Base-by-base conservation (phyloP, 2,888 invertebrate genomes). In the Tipula vernalis region DNA sequence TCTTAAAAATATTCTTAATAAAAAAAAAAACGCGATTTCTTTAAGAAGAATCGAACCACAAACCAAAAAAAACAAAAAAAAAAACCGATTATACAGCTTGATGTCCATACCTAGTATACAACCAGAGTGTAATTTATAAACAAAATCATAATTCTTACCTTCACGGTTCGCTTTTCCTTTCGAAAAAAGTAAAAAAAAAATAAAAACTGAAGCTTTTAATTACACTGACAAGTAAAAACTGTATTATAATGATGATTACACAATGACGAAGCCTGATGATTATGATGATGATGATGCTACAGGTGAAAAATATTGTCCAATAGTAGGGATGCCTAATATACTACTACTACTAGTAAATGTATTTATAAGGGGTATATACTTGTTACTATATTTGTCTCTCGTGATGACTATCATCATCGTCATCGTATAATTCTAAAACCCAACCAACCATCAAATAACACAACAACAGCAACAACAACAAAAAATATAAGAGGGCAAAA, bases 401-500 rank as follows among this genome's bases (percentile, higher is more conserved):
- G 39, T 39, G 39, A 39, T 84, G 84, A 41, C 41, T 36, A 39
- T 84, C 39, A 39, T 84, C 39, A 84, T 84, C 39, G 10, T 39
- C 39, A 84, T 84, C n/a, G 28, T 39, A 84, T 39, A n/a, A 39
- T 84, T 84, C 8, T n/a, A 84, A 84, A 84, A 84, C 84, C 15
- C 84, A 84, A 84, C 84, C 36, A 84, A 84, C 84, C 36, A 84
- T 84, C 41, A 41, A 84, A 84, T 84, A 84, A 84, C 84, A 84
- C 83, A 83, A 36, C 8, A 85, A 85, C 83, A 83, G 12, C 8
- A 85, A 85, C 39, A 39, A 39, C 39, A 39, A 39, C 39, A 39
- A 18, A 42, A 42, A 85, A 42, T 15, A 85, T 36, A n/a, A 57
- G 42, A 86, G 84, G 86, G 84, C 87, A 87, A 87, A 87, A 87